Evolutionary conservation across 2,797 vertebrate genomes (phyloP).

Genomic region (Otus scops): DNA sequence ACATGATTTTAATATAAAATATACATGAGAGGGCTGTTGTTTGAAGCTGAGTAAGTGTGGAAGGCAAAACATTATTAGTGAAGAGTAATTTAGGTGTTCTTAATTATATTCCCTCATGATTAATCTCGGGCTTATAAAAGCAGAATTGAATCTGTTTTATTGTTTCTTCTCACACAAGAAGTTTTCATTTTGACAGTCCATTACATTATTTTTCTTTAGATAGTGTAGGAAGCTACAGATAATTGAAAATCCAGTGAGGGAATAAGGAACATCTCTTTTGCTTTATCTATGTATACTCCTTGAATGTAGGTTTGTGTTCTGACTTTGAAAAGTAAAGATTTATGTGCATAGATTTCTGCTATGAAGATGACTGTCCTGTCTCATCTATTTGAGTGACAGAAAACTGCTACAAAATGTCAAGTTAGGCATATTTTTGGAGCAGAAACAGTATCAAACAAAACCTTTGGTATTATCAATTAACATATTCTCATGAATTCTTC

Average conservation of each 20-base stretch:
- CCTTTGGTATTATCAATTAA: neutral
- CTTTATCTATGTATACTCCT: rapidly evolving
- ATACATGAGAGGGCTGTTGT: neutral
- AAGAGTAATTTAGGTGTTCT: constrained; percentile 29
- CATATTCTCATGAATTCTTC: neutral
- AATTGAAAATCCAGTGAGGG: neutral
- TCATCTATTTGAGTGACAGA: neutral
- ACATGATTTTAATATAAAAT: neutral
- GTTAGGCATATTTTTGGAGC: neutral
- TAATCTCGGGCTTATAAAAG: neutral
- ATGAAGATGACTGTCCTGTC: neutral
- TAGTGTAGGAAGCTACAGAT: neutral
- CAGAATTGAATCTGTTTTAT: neutral
- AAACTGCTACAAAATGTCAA: neutral
- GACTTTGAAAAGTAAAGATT: neutral
- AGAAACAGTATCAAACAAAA: neutral
- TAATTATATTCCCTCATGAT: neutral
- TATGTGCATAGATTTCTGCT: neutral
- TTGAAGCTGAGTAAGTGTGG: neutral
- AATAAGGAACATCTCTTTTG: neutral
- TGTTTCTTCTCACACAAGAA: neutral
- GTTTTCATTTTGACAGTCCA: neutral
- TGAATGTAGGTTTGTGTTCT: neutral
- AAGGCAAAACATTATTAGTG: constrained; percentile 3
- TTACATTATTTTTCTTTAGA: neutral